phyloP scores from a whole-genome alignment of 53 echinoderm and acorn worm genomes.

The Zoroaster sp. region DNA sequence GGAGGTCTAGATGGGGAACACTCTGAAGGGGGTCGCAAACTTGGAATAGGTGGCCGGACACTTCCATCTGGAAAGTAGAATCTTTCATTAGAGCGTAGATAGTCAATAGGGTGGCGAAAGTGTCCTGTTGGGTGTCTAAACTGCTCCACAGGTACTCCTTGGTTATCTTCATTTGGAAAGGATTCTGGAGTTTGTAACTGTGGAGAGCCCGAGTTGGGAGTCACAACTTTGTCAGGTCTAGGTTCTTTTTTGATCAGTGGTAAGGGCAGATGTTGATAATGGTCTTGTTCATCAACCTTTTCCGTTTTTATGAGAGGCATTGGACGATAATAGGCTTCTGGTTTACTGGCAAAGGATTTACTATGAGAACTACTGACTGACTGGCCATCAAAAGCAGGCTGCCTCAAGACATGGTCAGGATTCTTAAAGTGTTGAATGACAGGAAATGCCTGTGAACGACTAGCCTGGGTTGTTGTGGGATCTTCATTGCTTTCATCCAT shows the following conservation, averaged over 20 bases:
- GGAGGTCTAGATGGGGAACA: not conserved
- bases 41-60: constrained; percentile 33
- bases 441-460: constrained; percentile 10
- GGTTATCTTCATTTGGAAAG: not conserved
- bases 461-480: not conserved
- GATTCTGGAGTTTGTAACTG: constrained; percentile 4
- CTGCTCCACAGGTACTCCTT: not conserved
- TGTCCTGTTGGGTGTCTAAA: not conserved
- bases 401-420: not conserved
- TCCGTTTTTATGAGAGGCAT: constrained; percentile 43
- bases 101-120: constrained; percentile 14
- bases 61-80: constrained; percentile 36
- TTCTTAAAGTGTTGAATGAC: constrained; percentile 26
- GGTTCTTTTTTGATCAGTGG: constrained; percentile 42
- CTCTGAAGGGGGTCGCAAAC: constrained; percentile 28
- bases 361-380: not conserved
- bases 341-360: not conserved
- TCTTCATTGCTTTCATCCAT: not conserved
- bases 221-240: not conserved
- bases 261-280: constrained; percentile 31
- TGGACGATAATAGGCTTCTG: constrained; percentile 7
- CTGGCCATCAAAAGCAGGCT: not conserved
- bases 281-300: constrained; percentile 5
- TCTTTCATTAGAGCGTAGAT: constrained; percentile 27
- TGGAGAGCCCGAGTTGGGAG: not conserved